Evolutionary conservation across 1,140 invertebrate species (phyloP), one percentile per base, ranked within the genome.

Genomic region (Lithobius niger): DNA sequence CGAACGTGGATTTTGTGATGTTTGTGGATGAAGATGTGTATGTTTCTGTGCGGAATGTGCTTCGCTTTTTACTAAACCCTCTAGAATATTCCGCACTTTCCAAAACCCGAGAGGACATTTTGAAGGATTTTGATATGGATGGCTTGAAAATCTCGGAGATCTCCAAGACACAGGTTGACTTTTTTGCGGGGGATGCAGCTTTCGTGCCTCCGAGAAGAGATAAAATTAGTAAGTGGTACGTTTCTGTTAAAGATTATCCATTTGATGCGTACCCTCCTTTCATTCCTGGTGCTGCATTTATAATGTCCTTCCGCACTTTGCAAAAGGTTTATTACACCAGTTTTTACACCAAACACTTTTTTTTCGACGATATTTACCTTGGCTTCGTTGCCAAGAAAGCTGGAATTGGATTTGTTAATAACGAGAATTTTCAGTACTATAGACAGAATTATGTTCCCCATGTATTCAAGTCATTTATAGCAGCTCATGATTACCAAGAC

Each of bases 11-110:
- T 60, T 93, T 83, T 70, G 88, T 88, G 58, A 76, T 93, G 64
- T 93, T 94, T 71, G 80, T 85, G 15, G 90, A 95, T 68, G 91
- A 96, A 67, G 91, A 95, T 66, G 88, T 91, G 72, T 95, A 91
- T 67, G 79, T 95, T 24, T 93, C 88, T 1, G 78, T 84, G 0
- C 87, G 85, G 67, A 95, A 94, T 74, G 72, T 92, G 13, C 68
- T 92, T 13, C 74, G 80, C 52, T 88, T 86, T 67, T 59, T 88
- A 2, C 74, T 81, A 55, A 80, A 85, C 69, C 84, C 84, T 2
- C 68, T 73, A 1, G 71, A 78, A 56, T 87, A 86, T 22, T 72
- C 83, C 83, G 15, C 69, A 64, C 25, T 67, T 70, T 48, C 62
- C 67, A 55, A 60, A 66, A 50, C 60, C n/a, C 31, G 48, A 28